These are phyloP conservation scores for Halcyon badia DNA, from an alignment of 2,797 vertebrate genomes.

Conservation along the genomic window DNA sequence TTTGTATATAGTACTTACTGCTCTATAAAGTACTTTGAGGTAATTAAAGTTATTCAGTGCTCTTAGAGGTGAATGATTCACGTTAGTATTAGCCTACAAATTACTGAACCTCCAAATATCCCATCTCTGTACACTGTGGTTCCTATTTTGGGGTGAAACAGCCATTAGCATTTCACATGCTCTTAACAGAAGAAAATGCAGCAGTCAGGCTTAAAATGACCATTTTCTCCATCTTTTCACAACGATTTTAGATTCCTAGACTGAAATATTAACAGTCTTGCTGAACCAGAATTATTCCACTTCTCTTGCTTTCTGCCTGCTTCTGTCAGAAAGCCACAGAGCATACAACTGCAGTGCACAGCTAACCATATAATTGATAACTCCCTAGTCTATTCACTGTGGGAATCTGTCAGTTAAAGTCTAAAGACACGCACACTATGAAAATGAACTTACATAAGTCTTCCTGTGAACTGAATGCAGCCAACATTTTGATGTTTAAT, in stretches of 20 bases:
- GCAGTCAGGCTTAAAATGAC: constrained; percentile 34
- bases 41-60: background rate
- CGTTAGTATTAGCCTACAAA: background rate
- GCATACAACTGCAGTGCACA: constrained; percentile 80
- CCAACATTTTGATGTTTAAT: constrained; percentile 83
- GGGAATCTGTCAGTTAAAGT: constrained; percentile 84
- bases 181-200: constrained; percentile 6
- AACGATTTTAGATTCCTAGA: constrained; percentile 23
- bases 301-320: constrained; percentile 69
- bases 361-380: constrained; percentile 86
- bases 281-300: constrained; percentile 78
- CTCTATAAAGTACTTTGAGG: background rate
- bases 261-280: constrained; percentile 75
- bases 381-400: constrained; percentile 82
- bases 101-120: background rate
- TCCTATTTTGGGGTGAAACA: background rate
- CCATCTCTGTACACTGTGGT: background rate
- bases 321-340: constrained; percentile 81
- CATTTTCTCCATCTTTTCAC: constrained; percentile 56
- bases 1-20: background rate
- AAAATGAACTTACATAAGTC: constrained; percentile 84
- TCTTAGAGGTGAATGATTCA: background rate
- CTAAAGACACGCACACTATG: constrained; percentile 80
- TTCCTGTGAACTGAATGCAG: constrained; percentile 76
- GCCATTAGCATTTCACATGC: background rate